A percentile compares a stretch with the other conserved stretches of the same genome.
Conservation (phyloP, 2,797 vertebrate genomes). For the Fistularia tabacaria region DNA sequence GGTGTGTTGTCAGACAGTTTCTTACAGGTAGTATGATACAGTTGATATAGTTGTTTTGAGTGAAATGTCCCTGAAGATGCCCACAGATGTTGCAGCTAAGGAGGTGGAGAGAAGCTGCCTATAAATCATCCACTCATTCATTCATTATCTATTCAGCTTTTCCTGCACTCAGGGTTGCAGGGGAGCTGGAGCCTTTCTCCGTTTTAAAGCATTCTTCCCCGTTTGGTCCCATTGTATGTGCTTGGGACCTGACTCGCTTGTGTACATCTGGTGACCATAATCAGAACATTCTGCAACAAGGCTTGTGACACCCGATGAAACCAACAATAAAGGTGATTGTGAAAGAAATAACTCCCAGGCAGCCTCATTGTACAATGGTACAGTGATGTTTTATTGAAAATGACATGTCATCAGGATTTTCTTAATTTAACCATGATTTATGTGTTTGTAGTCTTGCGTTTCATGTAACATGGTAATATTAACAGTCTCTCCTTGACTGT, state of each 20-base stretch:
- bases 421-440: constrained; percentile 53
- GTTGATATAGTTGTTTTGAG: no score
- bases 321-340: not conserved
- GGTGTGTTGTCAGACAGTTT: no score
- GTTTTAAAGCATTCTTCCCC: not conserved
- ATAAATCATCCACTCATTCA: no score
- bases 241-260: constrained; percentile 22
- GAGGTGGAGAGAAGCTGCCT: no score
- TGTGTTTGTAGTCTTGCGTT: constrained; percentile 4
- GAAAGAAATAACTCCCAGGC: constrained; percentile 14
- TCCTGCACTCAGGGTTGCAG: no score
- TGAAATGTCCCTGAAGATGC: no score
- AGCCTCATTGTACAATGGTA: constrained; percentile 29
- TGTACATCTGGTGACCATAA: constrained; percentile 11
- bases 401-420: constrained; percentile 50
- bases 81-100: no score
- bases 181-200: not conserved
- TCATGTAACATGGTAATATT: constrained; percentile 66
- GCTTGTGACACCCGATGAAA: not conserved
- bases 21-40: no score
- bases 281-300: constrained; percentile 2
- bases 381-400: constrained; percentile 60
- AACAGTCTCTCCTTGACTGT: constrained; percentile 27
- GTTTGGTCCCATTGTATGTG: not conserved
- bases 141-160: no score